phyloP scores from a whole-genome alignment of 1,140 invertebrate species.

The Chlorops oryzae region DNA sequence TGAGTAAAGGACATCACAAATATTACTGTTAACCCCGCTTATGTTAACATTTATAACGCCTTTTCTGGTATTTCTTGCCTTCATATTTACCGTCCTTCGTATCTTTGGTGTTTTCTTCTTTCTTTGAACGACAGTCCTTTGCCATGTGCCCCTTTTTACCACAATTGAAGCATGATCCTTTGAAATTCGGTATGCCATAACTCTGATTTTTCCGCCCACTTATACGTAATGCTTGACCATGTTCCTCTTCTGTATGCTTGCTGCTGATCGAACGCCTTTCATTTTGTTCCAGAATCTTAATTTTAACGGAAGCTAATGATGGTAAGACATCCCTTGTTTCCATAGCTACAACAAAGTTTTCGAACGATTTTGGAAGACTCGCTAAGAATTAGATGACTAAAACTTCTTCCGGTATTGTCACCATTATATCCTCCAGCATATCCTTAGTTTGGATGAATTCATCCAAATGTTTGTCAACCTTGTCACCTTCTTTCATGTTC shows the following conservation, averaged over 20 bases:
- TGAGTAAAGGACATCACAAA: constrained; percentile 7
- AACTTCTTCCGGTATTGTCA: constrained; percentile 12
- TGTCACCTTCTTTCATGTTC: constrained; percentile 1
- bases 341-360: constrained; percentile 17
- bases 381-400: constrained; percentile 10
- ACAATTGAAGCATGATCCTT: background rate
- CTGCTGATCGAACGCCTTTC: constrained; percentile 5
- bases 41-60: too few relatives aligned
- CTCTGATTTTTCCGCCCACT: background rate
- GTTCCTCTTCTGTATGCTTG: background rate
- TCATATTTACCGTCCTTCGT: background rate
- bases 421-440: constrained; percentile 10
- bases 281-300: constrained; percentile 11
- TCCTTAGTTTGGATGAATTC: constrained; percentile 8
- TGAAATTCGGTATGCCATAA: too few relatives aligned
- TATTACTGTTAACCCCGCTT: background rate
- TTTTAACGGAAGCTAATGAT: constrained; percentile 4
- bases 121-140: background rate
- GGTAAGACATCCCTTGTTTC: constrained; percentile 14
- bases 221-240: background rate
- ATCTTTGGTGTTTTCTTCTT: constrained; percentile 1
- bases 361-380: constrained; percentile 4
- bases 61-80: background rate
- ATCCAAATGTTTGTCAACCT: constrained; percentile 1
- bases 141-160: background rate